These are phyloP conservation scores for Drosophila pruinosa DNA, from an alignment of 1,140 invertebrate genomes.

Conservation along the genomic window DNA sequence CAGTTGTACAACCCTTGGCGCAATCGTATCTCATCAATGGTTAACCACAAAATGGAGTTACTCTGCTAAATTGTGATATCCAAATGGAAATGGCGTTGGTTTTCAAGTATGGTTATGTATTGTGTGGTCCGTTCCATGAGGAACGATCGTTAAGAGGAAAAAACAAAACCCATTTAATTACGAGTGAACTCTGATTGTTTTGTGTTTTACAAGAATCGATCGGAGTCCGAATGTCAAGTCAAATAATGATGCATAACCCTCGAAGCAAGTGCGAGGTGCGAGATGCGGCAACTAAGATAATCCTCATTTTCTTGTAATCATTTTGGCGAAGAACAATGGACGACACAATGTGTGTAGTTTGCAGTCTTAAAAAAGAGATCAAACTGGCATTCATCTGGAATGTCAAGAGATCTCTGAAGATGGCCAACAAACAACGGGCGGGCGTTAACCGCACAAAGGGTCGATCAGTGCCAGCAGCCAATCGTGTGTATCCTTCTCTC, in stretches of 20 bases:
- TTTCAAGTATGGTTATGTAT: not conserved
- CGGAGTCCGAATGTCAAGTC: slow-evolving; percentile 53
- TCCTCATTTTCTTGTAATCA: slow-evolving; percentile 70
- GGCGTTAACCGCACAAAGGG: slow-evolving; percentile 66
- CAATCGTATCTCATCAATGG: slow-evolving; percentile 30
- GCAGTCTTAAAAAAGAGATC: slow-evolving; percentile 25
- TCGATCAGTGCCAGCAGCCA: slow-evolving; percentile 35
- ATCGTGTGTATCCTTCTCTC: slow-evolving; percentile 3
- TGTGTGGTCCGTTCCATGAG: slow-evolving; percentile 29
- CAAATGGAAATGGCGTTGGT: slow-evolving; percentile 34
- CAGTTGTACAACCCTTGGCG: slow-evolving; percentile 54
- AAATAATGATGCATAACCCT: slow-evolving; percentile 77
- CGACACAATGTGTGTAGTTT: not conserved
- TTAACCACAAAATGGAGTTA: slow-evolving; percentile 58
- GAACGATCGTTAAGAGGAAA: slow-evolving; percentile 37
- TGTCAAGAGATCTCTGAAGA: slow-evolving; percentile 40
- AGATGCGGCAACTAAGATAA: slow-evolving; percentile 62
- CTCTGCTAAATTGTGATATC: not conserved
- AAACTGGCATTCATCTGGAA: slow-evolving; percentile 26
- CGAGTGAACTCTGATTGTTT: slow-evolving; percentile 5
- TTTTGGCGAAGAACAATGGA: slow-evolving; percentile 35
- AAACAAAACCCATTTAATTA: slow-evolving; percentile 5
- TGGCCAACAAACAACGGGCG: slow-evolving; percentile 63
- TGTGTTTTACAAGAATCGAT: not conserved
- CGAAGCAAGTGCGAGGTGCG: slow-evolving; percentile 22